phyloP scores from a whole-genome alignment of 2,888 invertebrate genomes.

The Kryphioiulus occultus region DNA sequence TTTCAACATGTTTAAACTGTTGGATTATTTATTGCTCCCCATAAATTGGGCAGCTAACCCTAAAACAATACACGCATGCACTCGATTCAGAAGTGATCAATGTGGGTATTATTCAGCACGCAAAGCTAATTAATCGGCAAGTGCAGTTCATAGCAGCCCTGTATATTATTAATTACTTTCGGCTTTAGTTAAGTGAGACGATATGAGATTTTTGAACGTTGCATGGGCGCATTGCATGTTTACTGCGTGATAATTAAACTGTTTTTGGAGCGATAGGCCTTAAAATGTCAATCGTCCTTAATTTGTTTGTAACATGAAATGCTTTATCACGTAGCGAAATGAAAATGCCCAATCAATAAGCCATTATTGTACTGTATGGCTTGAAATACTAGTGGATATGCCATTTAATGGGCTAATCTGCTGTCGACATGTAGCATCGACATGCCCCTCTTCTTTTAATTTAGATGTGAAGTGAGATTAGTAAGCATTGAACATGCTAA shows the following conservation, averaged over 20 bases:
- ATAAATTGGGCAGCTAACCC: no score
- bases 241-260: constrained; percentile 12
- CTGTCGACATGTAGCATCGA: no score
- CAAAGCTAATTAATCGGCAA: not conserved
- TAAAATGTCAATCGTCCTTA: not conserved
- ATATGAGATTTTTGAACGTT: not conserved
- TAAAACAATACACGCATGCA: not conserved
- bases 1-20: no score
- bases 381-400: not conserved
- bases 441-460: no score
- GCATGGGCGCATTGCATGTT: not conserved
- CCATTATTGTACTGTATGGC: not conserved
- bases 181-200: not conserved
- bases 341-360: not conserved
- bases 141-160: not conserved
- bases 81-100: not conserved
- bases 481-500: no score
- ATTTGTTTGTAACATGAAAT: constrained; percentile 10
- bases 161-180: not conserved
- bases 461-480: no score
- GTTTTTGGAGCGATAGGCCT: not conserved
- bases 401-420: not conserved
- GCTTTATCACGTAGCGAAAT: not conserved
- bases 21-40: no score
- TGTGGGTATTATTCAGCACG: not conserved